Evolutionary conservation across 2,888 invertebrate species (phyloP).

Genomic region (Phortica okadai): DNA sequence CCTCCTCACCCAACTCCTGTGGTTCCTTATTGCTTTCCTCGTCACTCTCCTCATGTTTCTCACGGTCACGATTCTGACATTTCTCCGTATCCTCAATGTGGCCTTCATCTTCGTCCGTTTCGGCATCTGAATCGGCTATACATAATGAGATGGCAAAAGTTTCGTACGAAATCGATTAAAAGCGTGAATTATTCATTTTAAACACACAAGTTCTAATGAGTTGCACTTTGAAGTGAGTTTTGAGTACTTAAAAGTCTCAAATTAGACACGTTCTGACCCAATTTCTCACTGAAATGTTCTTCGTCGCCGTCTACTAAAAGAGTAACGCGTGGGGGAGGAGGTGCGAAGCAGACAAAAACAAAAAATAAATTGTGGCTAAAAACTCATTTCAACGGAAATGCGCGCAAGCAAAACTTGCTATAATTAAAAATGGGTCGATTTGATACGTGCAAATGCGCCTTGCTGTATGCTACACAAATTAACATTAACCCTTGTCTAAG

Average conservation of each 20-base stretch:
- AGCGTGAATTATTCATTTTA: background rate
- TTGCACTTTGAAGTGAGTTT: background rate
- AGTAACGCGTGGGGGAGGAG: background rate
- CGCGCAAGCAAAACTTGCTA: constrained; percentile 9
- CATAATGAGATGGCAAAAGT: constrained; percentile 50
- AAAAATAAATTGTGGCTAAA: constrained; percentile 34
- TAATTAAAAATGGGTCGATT: constrained; percentile 61
- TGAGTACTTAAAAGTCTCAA: no score
- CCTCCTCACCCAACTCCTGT: constrained; percentile 72
- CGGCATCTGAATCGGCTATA: constrained; percentile 75
- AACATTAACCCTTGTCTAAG: constrained; percentile 55
- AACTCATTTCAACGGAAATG: constrained; percentile 3
- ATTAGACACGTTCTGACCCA: background rate
- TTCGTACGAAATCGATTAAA: constrained; percentile 11
- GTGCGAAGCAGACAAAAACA: background rate
- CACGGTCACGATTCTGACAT: constrained; percentile 69
- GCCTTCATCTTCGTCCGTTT: constrained; percentile 77
- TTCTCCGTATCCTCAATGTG: constrained; percentile 75
- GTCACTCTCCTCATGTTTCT: constrained; percentile 74
- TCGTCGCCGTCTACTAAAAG: background rate
- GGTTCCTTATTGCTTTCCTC: constrained; percentile 73
- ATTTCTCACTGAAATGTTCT: background rate
- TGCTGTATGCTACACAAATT: constrained; percentile 69
- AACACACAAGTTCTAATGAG: background rate
- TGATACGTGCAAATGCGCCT: constrained; percentile 63